Percentiles rank a stretch among this genome's conserved stretches.
Evolutionary conservation across 2,888 invertebrate species (phyloP).

Genomic region (Torymus aiolomorphi): DNA sequence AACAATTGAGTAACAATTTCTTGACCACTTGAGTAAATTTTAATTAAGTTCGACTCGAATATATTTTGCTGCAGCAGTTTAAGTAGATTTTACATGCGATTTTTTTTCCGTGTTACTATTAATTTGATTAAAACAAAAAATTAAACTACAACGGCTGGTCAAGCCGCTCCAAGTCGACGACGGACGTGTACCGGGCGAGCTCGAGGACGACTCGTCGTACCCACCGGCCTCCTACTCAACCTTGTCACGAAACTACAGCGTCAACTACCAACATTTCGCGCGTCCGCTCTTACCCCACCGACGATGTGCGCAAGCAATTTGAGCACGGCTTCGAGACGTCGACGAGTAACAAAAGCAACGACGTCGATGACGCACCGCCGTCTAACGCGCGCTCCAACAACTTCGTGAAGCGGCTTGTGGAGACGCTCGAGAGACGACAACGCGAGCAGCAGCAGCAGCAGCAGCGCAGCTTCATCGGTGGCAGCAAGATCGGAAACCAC

Average conservation of each 20-base stretch:
- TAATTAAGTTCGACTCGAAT: too few relatives aligned
- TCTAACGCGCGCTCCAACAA: constrained; percentile 38
- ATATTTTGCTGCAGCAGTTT: too few relatives aligned
- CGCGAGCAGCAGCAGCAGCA: constrained; percentile 34
- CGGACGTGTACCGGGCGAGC: constrained; percentile 40
- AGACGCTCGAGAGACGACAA: constrained; percentile 55
- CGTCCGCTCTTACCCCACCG: constrained; percentile 40
- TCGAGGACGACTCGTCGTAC: background rate
- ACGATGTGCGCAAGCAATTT: constrained; percentile 42
- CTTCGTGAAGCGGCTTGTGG: constrained; percentile 59
- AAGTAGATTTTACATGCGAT: too few relatives aligned
- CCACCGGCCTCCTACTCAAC: background rate
- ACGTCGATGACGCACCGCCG: background rate
- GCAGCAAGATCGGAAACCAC: background rate
- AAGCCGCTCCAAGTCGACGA: too few relatives aligned
- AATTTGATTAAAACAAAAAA: too few relatives aligned
- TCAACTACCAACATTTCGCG: background rate
- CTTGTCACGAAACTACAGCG: background rate
- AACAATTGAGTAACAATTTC: too few relatives aligned
- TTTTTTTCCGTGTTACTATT: too few relatives aligned
- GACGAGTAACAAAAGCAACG: background rate
- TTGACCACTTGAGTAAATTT: too few relatives aligned
- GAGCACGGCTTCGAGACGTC: constrained; percentile 30
- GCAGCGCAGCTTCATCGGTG: background rate
- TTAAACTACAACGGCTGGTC: constrained; percentile 14